Evolutionary conservation across 2,113 vertebrate genomes (phyloP), one percentile per base, ranked within the genome.

Genomic region (Strix aluco): DNA sequence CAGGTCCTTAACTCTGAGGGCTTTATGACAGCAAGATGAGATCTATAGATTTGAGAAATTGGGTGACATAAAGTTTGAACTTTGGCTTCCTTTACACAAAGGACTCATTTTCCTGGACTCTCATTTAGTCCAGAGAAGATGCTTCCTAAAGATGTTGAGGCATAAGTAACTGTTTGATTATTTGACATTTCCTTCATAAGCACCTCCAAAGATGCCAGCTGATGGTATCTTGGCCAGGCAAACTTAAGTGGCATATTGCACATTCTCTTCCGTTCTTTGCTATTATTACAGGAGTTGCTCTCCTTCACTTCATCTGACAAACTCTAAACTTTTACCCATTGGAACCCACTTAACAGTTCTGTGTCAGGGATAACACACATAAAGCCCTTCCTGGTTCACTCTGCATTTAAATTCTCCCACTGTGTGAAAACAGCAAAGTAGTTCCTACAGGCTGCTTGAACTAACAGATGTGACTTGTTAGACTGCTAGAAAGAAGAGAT

Each of bases 391-490:
- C 69, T 84, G 17, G 57, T 94, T 95, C 72, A 51, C 55, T 74
- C 82, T 86, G 72, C 80, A 83, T 88, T 92, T 78, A 91, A 96
- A 86, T 81, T 94, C 75, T 94, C 63, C 72, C 32, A 46, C 72
- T 92, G 86, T 59, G 89, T 91, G 72, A 84, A 88, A 91, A 95
- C 32, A 92, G 55, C 57, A 81, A 91, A 81, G 72, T 30, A 78
- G 72, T 18, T 96, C 88, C 78, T 78, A 70, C 32, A 17, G 4
- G 29, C 69, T 91, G 55, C 59, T 92, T 84, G 80, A 95, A 74
- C 75, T 58, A 90, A 86, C 86, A 95, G 59, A 77, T 89, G 63
- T 59, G 72, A 92, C 88, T 86, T 94, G 85, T 69, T 69, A 94
- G 70, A 52, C 40, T 52, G 58, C 38, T 59, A 70, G 63, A 70